Evolutionary conservation across 2,888 invertebrate species (phyloP).

Genomic region (Hofmannophila pseudospretella): DNA sequence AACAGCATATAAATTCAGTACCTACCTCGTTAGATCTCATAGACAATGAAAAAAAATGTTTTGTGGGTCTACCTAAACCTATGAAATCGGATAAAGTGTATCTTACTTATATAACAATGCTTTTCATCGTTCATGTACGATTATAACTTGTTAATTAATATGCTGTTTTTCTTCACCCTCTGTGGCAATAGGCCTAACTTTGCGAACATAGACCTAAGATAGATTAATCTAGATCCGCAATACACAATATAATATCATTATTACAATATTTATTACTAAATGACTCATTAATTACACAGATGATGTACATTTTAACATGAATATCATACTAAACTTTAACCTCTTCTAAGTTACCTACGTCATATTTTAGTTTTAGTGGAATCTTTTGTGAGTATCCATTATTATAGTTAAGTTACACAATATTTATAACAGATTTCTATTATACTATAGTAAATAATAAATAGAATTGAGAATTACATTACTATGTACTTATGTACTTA

Average conservation of each 20-base stretch:
- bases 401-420: conserved; percentile 20
- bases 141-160: too few species aligned
- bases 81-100: too few species aligned
- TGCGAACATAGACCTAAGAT: conserved; percentile 22
- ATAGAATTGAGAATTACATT: conserved; percentile 38
- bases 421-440: conserved; percentile 36
- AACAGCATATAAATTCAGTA: too few species aligned
- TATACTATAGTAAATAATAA: conserved; percentile 36
- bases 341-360: conserved; percentile 26
- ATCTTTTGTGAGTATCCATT: conserved; percentile 44
- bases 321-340: conserved; percentile 47
- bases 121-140: too few species aligned
- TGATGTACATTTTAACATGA: conserved; percentile 53
- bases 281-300: conserved; percentile 27
- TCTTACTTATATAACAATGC: too few species aligned
- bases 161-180: neutral
- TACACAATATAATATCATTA: conserved; percentile 45
- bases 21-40: too few species aligned
- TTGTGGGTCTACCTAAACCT: too few species aligned
- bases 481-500: conserved; percentile 41
- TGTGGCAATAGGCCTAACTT: conserved; percentile 7
- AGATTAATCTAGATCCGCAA: conserved; percentile 35
- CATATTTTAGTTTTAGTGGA: conserved; percentile 42
- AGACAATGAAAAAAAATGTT: too few species aligned
- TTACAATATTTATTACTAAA: neutral